A percentile compares a stretch with the other conserved stretches of the same genome.
These are phyloP conservation scores for Ectobius pallidus DNA, from an alignment of 2,888 invertebrate species.

Conservation along the genomic window DNA sequence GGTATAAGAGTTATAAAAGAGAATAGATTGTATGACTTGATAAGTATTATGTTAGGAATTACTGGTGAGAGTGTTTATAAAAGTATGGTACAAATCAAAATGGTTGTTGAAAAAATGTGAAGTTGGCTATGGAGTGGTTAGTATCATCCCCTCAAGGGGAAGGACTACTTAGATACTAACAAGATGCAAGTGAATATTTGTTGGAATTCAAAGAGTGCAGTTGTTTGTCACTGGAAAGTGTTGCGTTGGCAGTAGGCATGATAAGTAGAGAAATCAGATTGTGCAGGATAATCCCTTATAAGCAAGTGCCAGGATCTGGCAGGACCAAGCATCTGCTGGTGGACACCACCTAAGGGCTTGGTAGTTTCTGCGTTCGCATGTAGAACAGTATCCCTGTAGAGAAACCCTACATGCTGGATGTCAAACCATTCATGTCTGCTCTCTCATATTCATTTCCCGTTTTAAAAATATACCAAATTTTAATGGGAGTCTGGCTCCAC, in stretches of 20 bases:
- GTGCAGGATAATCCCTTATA: conserved; percentile 34
- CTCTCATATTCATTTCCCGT: conserved; percentile 43
- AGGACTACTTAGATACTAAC: conserved; percentile 53
- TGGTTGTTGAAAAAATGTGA: background rate
- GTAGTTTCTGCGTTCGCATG: conserved; percentile 52
- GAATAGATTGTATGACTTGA: background rate
- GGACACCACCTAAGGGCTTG: conserved; percentile 48
- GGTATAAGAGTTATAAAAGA: background rate
- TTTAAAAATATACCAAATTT: conserved; percentile 45
- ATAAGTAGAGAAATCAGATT: conserved; percentile 14
- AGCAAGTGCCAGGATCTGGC: conserved; percentile 42
- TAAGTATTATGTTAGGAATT: no score
- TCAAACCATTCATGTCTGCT: conserved; percentile 45
- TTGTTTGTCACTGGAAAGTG: conserved; percentile 21
- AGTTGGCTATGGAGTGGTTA: conserved; percentile 36
- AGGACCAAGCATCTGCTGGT: conserved; percentile 25
- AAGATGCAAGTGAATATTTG: conserved; percentile 14
- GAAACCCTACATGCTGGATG: conserved; percentile 51
- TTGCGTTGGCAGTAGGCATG: background rate
- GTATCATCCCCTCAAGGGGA: conserved; percentile 46
- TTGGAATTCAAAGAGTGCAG: conserved; percentile 29
- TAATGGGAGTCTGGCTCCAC: conserved; percentile 49
- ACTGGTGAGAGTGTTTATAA: no score
- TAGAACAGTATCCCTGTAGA: conserved; percentile 49
- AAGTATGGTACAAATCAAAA: conserved; percentile 6